phyloP scores from a whole-genome alignment of 2,888 invertebrate genomes.

The Biston betularia region DNA sequence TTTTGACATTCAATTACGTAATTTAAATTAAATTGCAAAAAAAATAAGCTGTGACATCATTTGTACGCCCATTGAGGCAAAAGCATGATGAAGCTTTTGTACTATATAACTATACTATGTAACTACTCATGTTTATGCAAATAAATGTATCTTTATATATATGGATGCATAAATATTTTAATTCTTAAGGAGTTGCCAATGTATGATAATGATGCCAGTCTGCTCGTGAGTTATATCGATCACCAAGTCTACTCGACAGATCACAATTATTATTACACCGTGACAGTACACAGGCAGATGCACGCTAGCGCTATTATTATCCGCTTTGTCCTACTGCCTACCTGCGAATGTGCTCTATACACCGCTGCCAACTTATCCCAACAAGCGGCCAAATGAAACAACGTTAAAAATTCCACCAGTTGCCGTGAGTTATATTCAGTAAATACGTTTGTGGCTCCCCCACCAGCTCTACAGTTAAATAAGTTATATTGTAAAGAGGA shows the following conservation, averaged over 20 bases:
- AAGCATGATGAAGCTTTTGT: too few relatives aligned
- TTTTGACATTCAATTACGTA: too few relatives aligned
- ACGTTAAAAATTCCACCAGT: neutral
- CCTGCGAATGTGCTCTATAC: slow-evolving; percentile 16
- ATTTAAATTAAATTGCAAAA: too few relatives aligned
- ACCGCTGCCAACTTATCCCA: neutral
- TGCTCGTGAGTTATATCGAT: neutral
- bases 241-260: neutral
- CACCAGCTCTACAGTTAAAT: neutral
- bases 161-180: too few relatives aligned
- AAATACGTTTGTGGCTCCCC: neutral
- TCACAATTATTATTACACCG: slow-evolving; percentile 25
- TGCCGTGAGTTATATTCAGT: neutral
- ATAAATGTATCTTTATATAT: too few relatives aligned
- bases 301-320: slow-evolving; percentile 18
- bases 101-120: too few relatives aligned
- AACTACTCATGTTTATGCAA: too few relatives aligned
- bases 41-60: too few relatives aligned
- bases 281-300: slow-evolving; percentile 26
- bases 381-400: neutral
- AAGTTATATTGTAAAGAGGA: neutral
- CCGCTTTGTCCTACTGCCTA: slow-evolving; percentile 29
- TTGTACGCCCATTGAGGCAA: too few relatives aligned
- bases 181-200: too few relatives aligned
- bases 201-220: neutral